phyloP scores from a whole-genome alignment of 2,797 vertebrate species.

The Eulemur rubriventer region DNA sequence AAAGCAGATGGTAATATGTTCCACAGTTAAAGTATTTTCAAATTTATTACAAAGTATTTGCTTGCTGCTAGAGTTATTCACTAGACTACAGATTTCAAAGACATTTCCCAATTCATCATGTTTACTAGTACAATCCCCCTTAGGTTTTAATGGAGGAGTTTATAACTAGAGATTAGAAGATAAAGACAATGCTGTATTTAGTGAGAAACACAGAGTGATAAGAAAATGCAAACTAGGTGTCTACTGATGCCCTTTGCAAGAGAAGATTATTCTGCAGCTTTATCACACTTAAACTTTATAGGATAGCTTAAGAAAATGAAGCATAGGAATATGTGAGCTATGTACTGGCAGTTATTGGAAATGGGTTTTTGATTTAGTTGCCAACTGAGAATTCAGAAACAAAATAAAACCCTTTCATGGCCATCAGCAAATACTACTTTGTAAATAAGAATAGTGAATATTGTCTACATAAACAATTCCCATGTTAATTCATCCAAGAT shows the following conservation, averaged over 20 bases:
- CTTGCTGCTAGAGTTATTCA: conserved; percentile 29
- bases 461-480: conserved; percentile 55
- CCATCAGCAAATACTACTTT: conserved; percentile 59
- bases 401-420: conserved; percentile 61
- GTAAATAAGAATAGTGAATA: conserved; percentile 76
- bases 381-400: conserved; percentile 64
- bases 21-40: conserved; percentile 48
- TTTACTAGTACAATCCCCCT: conserved; percentile 39
- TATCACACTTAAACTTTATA: conserved; percentile 28
- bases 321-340: conserved; percentile 28
- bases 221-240: conserved; percentile 46
- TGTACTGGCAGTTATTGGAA: conserved; percentile 58
- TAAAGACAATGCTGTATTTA: conserved; percentile 39
- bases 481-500: conserved; percentile 52
- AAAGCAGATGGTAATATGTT: conserved; percentile 25
- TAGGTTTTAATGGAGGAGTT: conserved; percentile 42
- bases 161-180: conserved; percentile 54
- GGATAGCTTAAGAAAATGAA: conserved; percentile 28
- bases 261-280: conserved; percentile 6
- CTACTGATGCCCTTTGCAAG: conserved; percentile 22
- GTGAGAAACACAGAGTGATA: conserved; percentile 37
- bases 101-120: conserved; percentile 35
- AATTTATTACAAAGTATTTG: conserved; percentile 60
- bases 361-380: conserved; percentile 76
- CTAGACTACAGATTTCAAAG: conserved; percentile 42